Evolutionary conservation across 1,140 invertebrate species (phyloP).

Genomic region (Phenacoccus solenopsis): DNA sequence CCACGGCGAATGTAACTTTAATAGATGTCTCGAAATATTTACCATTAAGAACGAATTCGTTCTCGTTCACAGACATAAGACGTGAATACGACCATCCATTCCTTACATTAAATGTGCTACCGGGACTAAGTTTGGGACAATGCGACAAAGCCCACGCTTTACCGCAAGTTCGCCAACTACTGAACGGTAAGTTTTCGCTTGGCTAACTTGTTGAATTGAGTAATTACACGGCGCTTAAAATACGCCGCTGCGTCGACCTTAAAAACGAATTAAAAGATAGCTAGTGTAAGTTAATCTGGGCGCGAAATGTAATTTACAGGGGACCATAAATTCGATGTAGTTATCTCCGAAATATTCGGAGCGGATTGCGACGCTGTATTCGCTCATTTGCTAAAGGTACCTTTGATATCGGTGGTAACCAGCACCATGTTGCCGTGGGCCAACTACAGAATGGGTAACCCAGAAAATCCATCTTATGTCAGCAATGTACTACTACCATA

Average conservation of each 20-base stretch:
- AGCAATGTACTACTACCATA: slow-evolving; percentile 22
- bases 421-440: slow-evolving; percentile 30
- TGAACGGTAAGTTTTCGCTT: neutral
- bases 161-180: neutral
- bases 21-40: neutral
- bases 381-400: slow-evolving; percentile 33
- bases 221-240: neutral
- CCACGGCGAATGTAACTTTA: neutral
- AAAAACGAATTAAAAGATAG: too few species aligned
- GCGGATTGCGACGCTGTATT: slow-evolving; percentile 28
- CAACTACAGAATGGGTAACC: slow-evolving; percentile 32
- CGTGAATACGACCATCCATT: neutral
- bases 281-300: neutral
- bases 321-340: slow-evolving; percentile 24
- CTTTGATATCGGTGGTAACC: slow-evolving; percentile 34
- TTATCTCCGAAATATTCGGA: slow-evolving; percentile 26
- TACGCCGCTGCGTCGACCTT: too few species aligned
- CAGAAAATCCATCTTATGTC: slow-evolving; percentile 26
- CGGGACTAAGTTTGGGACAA: neutral
- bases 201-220: neutral
- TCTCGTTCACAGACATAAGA: neutral
- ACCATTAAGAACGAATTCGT: neutral
- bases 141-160: slow-evolving; percentile 2
- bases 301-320: neutral
- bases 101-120: neutral